Evolutionary conservation across 2,113 vertebrate genomes (phyloP), one percentile per base, ranked within the genome.

Genomic region (Psittacus erithacus): DNA sequence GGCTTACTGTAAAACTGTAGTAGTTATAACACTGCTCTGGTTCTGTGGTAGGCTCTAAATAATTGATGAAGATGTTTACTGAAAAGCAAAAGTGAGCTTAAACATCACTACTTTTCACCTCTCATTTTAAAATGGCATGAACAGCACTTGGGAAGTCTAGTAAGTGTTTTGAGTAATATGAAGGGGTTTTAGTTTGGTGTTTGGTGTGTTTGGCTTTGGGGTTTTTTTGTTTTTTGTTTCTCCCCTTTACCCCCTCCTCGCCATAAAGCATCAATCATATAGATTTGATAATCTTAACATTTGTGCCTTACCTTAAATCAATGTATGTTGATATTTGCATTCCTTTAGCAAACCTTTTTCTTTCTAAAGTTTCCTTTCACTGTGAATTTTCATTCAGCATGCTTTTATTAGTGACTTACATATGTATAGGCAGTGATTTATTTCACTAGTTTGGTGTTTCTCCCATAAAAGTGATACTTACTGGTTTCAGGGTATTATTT

Each of bases 381-480:
- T 43, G 13, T 81, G 59, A 35, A 6, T 47, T 65, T 44, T 29
- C 22, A 22, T 38, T 82, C 17, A 44, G 10, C 10, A 9, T 53
- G 44, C 29, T 41, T 14, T 2, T 71, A 16, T 4, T 69, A 22
- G 14, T 38, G 17, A 24, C 10, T 82, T 73, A 9, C 9, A 3
- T 24, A 68, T 60, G 13, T 39, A 1, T 8, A 25, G 74, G 20
- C 33, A 44, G 47, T 20, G 17, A 8, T 39, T 27, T 80, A 3
- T 68, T 52, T 53, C 8, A 23, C 28, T 71, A 18, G 6, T 46
- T 76, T 24, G n/a, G 39, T 71, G 20, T 25, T 60, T 76, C 29
- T 35, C 10, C 38, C 8, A 2, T 39, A 16, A 53, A 24, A 35
- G 23, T 1, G 1, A 11, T 44, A 7, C 14, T 53, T 23, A 7